Evolutionary conservation across 2,888 invertebrate species (phyloP).

Genomic region (Patella ulyssiponensis): DNA sequence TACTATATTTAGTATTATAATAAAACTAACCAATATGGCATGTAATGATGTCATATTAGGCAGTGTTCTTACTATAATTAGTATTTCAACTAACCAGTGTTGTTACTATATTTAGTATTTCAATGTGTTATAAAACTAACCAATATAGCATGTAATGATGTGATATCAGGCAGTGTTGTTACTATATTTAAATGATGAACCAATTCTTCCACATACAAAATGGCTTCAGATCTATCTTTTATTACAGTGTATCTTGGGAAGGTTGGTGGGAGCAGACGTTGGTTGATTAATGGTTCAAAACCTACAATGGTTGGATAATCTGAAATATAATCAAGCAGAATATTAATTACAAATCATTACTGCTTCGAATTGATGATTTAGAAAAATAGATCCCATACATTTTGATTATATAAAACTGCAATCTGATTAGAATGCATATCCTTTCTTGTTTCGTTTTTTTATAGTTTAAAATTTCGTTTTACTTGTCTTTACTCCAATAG

Average conservation of each 20-base stretch:
- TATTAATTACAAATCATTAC: no score
- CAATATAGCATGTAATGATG: slow-evolving; percentile 63
- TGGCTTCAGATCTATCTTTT: slow-evolving; percentile 78
- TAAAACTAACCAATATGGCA: slow-evolving; percentile 59
- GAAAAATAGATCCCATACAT: no score
- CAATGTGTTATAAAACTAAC: slow-evolving; percentile 44
- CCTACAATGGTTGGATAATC: slow-evolving; percentile 78
- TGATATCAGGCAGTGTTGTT: slow-evolving; percentile 59
- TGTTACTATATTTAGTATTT: neutral
- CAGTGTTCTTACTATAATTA: slow-evolving; percentile 60
- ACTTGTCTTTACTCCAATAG: no score
- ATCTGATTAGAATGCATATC: no score
- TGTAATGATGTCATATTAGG: slow-evolving; percentile 64
- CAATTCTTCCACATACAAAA: slow-evolving; percentile 86
- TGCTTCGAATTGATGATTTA: no score
- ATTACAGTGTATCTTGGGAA: slow-evolving; percentile 97
- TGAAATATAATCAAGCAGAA: slow-evolving; percentile 31
- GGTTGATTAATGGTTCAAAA: slow-evolving; percentile 96
- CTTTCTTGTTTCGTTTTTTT: no score
- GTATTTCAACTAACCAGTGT: slow-evolving; percentile 84
- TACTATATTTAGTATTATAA: neutral
- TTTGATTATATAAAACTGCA: no score
- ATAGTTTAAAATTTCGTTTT: no score
- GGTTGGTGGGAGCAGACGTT: slow-evolving; percentile 94
- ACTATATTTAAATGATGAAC: slow-evolving; percentile 77